Percentiles rank a stretch among this genome's conserved stretches.
phyloP scores from a whole-genome alignment of 1,140 invertebrate genomes.

The Zaprionus gabonicus region DNA sequence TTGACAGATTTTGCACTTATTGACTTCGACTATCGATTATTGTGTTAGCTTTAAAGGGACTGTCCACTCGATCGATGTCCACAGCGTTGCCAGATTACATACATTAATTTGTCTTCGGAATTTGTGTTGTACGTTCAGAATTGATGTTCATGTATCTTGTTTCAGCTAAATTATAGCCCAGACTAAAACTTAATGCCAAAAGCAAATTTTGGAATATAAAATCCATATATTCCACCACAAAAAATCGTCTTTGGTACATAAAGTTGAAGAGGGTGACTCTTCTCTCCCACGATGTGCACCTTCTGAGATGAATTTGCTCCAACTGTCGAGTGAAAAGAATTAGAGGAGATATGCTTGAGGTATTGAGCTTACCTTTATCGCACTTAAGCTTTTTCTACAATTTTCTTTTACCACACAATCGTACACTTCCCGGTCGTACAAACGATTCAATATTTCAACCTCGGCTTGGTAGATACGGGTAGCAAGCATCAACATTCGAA shows the following conservation, averaged over 20 bases:
- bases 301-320: not conserved
- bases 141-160: not conserved
- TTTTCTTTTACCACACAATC: not conserved
- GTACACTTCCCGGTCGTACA: too few species aligned
- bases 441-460: too few species aligned
- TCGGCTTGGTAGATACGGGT: too few species aligned
- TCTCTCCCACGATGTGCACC: not conserved
- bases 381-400: not conserved
- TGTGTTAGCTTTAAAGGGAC: too few species aligned
- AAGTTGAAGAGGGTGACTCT: constrained; percentile 3
- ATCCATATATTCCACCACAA: not conserved
- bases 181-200: not conserved
- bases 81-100: too few species aligned
- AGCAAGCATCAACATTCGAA: too few species aligned
- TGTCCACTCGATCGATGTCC: too few species aligned
- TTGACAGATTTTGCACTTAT: too few species aligned
- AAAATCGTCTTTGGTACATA: not conserved
- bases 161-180: not conserved
- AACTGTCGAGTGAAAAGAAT: not conserved
- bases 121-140: too few species aligned
- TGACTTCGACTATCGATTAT: too few species aligned
- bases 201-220: not conserved
- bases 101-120: too few species aligned
- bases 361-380: not conserved
- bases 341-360: not conserved